phyloP scores from a whole-genome alignment of 2,797 vertebrate genomes.

The Gambusia yucatana region DNA sequence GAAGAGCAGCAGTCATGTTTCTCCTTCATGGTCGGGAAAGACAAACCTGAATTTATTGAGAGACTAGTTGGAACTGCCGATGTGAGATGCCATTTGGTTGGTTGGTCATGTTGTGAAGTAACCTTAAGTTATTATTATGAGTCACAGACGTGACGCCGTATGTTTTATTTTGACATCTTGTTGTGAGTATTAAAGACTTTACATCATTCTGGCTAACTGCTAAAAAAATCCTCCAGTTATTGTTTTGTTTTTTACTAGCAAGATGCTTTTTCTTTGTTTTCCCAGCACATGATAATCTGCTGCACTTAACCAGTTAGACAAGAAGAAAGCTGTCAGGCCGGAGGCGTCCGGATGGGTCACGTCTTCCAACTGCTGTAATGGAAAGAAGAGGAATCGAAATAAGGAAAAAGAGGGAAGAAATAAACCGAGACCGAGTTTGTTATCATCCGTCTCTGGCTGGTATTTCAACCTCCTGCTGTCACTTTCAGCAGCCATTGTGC shows the following conservation, averaged over 20 bases:
- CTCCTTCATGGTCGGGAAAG: constrained; percentile 53
- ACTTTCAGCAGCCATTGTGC: constrained; percentile 67
- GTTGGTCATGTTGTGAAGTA: not conserved
- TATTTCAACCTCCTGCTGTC: constrained; percentile 38
- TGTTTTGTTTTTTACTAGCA: not conserved
- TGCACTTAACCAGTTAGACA: constrained; percentile 56
- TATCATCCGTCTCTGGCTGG: constrained; percentile 47
- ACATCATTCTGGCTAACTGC: not conserved
- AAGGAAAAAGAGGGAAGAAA: constrained; percentile 20
- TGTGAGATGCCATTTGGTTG: not conserved
- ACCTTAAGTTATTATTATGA: not conserved
- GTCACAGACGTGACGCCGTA: not conserved
- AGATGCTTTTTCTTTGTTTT: not conserved
- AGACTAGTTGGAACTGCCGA: not conserved
- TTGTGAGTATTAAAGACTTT: not conserved
- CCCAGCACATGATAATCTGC: constrained; percentile 33
- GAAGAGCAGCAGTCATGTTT: constrained; percentile 45
- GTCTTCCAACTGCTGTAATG: constrained; percentile 41
- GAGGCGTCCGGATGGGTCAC: constrained; percentile 49
- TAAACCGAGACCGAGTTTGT: constrained; percentile 45
- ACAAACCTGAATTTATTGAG: not conserved
- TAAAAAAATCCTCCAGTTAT: not conserved
- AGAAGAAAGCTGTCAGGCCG: constrained; percentile 29
- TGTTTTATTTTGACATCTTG: not conserved
- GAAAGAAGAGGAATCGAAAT: not conserved